phyloP scores from a whole-genome alignment of 1,140 invertebrate genomes.

The Papilio polyxenes region DNA sequence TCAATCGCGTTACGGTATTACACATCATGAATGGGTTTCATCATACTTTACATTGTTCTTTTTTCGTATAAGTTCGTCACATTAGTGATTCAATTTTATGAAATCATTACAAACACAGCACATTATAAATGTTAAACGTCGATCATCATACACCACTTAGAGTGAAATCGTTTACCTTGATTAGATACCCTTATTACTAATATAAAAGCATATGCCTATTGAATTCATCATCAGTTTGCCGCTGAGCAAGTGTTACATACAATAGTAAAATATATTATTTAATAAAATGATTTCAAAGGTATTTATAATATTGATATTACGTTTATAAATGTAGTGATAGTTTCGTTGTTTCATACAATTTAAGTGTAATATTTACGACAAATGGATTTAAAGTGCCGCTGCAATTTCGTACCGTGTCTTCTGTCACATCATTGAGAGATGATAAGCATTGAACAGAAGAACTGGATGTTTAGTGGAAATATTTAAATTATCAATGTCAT shows the following conservation, averaged over 20 bases:
- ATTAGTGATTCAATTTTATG: conserved; percentile 36
- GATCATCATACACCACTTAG: conserved; percentile 36
- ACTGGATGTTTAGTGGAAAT: not conserved
- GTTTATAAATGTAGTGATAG: not conserved
- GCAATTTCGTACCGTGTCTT: no score
- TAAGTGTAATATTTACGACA: not conserved
- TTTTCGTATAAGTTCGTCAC: conserved; percentile 18
- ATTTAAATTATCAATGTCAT: no score
- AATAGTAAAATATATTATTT: conserved; percentile 1
- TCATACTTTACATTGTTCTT: not conserved
- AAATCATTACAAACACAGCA: conserved; percentile 43
- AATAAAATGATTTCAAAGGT: conserved; percentile 46
- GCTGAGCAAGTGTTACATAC: conserved; percentile 14
- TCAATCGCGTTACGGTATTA: not conserved
- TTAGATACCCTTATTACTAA: conserved; percentile 44
- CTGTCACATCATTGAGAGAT: not conserved
- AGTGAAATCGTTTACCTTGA: conserved; percentile 47
- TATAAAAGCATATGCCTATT: conserved; percentile 44
- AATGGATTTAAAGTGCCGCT: not conserved
- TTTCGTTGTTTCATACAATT: not conserved
- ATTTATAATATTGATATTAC: conserved; percentile 28
- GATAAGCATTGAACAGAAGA: not conserved
- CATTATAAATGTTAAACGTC: conserved; percentile 38
- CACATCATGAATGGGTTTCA: conserved; percentile 4
- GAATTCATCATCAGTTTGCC: conserved; percentile 38